phyloP scores from a whole-genome alignment of 2,888 invertebrate genomes.

The Eupithecia abbreviata region DNA sequence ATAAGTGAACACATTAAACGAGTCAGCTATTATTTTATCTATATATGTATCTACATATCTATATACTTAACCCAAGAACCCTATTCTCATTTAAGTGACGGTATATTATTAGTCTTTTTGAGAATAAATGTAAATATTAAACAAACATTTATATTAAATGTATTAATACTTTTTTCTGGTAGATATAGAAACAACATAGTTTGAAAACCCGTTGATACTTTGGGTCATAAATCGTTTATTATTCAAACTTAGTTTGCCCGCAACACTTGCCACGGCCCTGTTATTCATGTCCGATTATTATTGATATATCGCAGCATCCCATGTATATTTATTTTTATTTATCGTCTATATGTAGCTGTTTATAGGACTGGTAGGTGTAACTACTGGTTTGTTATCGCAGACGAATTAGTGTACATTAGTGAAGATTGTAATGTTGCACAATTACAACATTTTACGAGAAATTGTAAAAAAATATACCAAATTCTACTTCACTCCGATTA shows the following conservation, averaged over 20 bases:
- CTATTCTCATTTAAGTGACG: too few species aligned
- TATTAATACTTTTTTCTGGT: too few species aligned
- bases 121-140: too few species aligned
- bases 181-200: too few species aligned
- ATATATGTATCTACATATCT: too few species aligned
- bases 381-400: slow-evolving; percentile 42
- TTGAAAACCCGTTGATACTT: too few species aligned
- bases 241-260: neutral
- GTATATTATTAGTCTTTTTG: too few species aligned
- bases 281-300: slow-evolving; percentile 54
- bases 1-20: too few species aligned
- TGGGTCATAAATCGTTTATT: too few species aligned
- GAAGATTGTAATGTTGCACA: slow-evolving; percentile 23
- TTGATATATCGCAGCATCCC: slow-evolving; percentile 64
- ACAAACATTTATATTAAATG: too few species aligned
- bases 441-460: slow-evolving; percentile 26
- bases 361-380: slow-evolving; percentile 48
- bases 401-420: slow-evolving; percentile 38
- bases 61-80: too few species aligned
- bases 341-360: slow-evolving; percentile 54
- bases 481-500: neutral
- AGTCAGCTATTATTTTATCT: too few species aligned
- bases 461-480: neutral
- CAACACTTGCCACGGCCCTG: slow-evolving; percentile 46
- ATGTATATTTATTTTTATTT: slow-evolving; percentile 57